Base-by-base conservation (phyloP, 1,140 invertebrate species). In the Archivesica marissinica region DNA sequence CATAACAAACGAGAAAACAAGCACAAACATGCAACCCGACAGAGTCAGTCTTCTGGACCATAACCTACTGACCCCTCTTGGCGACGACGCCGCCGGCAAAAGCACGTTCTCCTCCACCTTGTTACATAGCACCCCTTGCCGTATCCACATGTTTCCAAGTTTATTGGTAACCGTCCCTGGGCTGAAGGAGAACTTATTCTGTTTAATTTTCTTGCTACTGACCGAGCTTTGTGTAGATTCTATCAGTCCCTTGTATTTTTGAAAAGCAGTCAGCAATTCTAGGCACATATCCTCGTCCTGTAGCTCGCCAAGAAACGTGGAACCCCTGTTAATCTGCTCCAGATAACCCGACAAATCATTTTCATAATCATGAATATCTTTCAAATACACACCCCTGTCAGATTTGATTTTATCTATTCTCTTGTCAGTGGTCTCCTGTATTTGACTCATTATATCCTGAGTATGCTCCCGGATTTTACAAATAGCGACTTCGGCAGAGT, bases 271-370 rank as follows among this genome's bases (percentile, higher is more conserved):
- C 6, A 92, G 35, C 28, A 91, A 85, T 85, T 92, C 91, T 52
- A 92, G 56, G 64, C 91, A 90, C 61, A 92, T 88, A 54, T 92
- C 91, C 56, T 87, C 89, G 39, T 91, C 90, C 44, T 91, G 90
- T 0, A 92, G 85, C 35, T 91, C 90, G 28, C 87, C 88, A 3
- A 92, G 76, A 76, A 92, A 92, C 35, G 70, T 54, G 39, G 87
- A 72, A 13, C 90, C 91, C 25, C 83, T 83, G 30, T 90, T 82
- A 38, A 90, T 41, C 11, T 88, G 79, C 25, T 91, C 82, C 13
- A 83, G 56, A 56, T 88, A 90, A 2, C 28, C 52, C n/a, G 85
- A 54, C 35, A 91, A 56, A 28, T 86, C 81, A 47, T 86, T 88
- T 39, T 78, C 87, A 38, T 88, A 90, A 9, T 38, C 77, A n/a